Percentiles rank a stretch among this genome's conserved stretches.
Evolutionary conservation across 1,140 invertebrate genomes (phyloP).

Genomic region (Leucophenga varia): DNA sequence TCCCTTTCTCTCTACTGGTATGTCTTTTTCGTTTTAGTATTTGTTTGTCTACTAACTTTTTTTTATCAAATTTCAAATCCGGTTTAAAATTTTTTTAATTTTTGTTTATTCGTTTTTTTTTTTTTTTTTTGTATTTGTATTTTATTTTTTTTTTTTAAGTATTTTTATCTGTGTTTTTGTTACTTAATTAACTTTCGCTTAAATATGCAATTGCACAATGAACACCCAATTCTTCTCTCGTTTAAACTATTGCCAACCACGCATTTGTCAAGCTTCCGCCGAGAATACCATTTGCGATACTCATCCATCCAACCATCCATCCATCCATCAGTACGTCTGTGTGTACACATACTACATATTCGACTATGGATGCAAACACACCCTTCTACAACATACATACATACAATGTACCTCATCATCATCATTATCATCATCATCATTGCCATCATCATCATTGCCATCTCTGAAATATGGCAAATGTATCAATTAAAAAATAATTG

Average conservation of each 20-base stretch:
- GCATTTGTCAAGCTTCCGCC: conserved; percentile 16
- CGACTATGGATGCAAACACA: no score
- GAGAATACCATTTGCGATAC: conserved; percentile 16
- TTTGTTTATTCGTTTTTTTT: no score
- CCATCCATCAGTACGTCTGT: no score
- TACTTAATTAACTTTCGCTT: conserved; percentile 49
- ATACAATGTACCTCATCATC: neutral
- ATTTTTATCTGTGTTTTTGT: no score
- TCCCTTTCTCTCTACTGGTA: conserved; percentile 8
- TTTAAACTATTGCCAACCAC: conserved; percentile 1
- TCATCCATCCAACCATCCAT: no score
- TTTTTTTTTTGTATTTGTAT: no score
- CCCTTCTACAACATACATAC: conserved; percentile 13
- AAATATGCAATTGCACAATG: conserved; percentile 47
- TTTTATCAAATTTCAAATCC: no score
- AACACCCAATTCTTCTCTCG: conserved; percentile 2
- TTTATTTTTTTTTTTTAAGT: no score
- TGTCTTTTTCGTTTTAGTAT: conserved; percentile 16
- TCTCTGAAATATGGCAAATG: neutral
- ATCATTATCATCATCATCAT: neutral
- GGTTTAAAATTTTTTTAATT: no score
- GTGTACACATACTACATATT: no score
- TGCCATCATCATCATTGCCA: conserved; percentile 1
- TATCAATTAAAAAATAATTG: conserved; percentile 7
- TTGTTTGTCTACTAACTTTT: conserved; percentile 29